Base-by-base conservation (phyloP, 2,888 invertebrate species). In the Stenodera caucasica region DNA sequence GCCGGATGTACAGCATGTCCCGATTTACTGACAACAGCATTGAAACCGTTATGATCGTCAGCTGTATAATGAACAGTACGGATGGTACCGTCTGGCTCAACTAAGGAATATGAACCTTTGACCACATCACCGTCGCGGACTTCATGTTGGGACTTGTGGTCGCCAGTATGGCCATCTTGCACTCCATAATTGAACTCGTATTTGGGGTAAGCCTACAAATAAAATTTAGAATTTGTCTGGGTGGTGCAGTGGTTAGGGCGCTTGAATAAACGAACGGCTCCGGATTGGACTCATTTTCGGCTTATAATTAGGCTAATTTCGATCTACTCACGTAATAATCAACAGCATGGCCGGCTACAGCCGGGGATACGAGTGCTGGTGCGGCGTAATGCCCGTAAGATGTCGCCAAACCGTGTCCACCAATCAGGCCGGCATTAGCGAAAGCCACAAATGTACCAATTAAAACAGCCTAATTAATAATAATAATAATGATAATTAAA, bases 121-220 rank as follows among this genome's bases (percentile, higher is more conserved):
- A 79, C 79, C 6, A 76, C 73, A 9, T 77, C 78, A 50, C 76
- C 73, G 58, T 77, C 76, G 55, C 74, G 77, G 18, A 73, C 72
- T 67, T 79, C 79, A 78, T 78, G 78, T 60, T 79, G 78, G 18
- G 73, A 70, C 55, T 79, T 79, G 60, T 78, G 78, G 58, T 79
- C 79, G 4, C 78, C 78, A 3, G 78, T 78, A 53, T 73, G 72
- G 0, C 77, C 77, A 60, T 78, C 77, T 1, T 77, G 76, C 11
- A 79, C 78, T 1, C 75, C 79, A 60, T 79, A 79, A 58, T 75
- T 75, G 60, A 74, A 78, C 26, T 75, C n/a, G 72, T 87, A 87
- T 77, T 86, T 86, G 30, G 87, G 87, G 73, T 85, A 84, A 9
- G 85, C 72, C 75, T 75, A 61, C n/a, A n/a, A n/a, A n/a, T n/a